Evolutionary conservation across 1,140 invertebrate genomes (phyloP).

Genomic region (Maconellicoccus hirsutus): DNA sequence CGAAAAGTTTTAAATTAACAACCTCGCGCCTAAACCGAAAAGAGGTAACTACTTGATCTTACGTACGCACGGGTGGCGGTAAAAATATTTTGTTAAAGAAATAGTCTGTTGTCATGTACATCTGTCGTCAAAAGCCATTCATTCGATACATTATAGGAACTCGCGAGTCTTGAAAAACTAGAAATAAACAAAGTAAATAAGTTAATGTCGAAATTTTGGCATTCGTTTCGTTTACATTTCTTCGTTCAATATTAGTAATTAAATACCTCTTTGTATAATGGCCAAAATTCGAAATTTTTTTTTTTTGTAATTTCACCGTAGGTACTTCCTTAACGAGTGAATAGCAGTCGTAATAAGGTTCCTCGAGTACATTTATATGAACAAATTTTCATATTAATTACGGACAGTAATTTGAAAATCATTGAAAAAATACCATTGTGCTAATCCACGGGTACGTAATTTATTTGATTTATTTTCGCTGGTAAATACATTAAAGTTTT

Average conservation of each 20-base stretch:
- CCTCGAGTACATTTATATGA: too few species aligned
- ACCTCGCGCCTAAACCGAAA: neutral
- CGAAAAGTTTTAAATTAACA: neutral
- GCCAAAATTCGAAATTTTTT: neutral
- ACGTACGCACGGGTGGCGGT: neutral
- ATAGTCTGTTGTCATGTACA: conserved; percentile 8
- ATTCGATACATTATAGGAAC: neutral
- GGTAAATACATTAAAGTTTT: too few species aligned
- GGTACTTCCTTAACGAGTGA: too few species aligned
- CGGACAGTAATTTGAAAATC: too few species aligned
- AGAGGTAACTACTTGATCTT: neutral
- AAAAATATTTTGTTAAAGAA: neutral
- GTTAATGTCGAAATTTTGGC: neutral
- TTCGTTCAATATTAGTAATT: neutral
- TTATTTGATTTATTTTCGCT: too few species aligned
- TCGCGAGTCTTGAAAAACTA: neutral
- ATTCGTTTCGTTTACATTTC: neutral
- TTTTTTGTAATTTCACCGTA: neutral
- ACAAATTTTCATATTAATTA: too few species aligned
- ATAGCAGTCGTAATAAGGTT: too few species aligned
- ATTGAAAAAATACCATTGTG: too few species aligned
- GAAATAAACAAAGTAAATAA: neutral
- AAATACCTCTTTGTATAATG: neutral
- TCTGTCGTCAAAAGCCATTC: conserved; percentile 7
- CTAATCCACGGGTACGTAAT: too few species aligned